Percentiles rank a stretch among this genome's conserved stretches.
Evolutionary conservation across 2,797 vertebrate genomes (phyloP).

Genomic region (Anguilla obscura): DNA sequence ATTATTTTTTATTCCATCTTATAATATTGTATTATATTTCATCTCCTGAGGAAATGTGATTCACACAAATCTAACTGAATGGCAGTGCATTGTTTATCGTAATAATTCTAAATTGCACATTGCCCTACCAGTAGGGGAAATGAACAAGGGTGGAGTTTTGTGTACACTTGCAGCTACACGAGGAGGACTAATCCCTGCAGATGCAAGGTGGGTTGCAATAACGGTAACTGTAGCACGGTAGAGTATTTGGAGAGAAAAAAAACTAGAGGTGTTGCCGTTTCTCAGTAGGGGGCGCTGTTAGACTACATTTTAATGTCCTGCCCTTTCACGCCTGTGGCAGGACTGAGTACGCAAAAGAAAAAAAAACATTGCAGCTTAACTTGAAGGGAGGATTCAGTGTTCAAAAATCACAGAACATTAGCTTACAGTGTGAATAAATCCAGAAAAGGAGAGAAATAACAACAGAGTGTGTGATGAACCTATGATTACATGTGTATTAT

Average conservation of each 20-base stretch:
- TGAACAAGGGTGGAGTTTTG: not conserved
- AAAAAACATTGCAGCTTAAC: not conserved
- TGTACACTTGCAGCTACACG: not conserved
- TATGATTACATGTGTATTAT: not conserved
- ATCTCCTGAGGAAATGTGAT: not conserved
- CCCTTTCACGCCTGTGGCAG: not conserved
- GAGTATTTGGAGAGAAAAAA: not conserved
- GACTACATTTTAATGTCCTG: slow-evolving; percentile 20
- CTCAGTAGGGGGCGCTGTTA: slow-evolving; percentile 32
- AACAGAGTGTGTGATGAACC: not conserved
- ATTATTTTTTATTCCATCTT: not conserved
- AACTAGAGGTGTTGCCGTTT: not conserved
- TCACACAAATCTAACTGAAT: not conserved
- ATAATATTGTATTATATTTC: not conserved
- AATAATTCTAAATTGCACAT: not conserved
- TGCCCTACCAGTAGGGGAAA: not conserved
- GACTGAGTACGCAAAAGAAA: not conserved
- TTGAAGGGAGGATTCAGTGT: not conserved
- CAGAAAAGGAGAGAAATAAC: not conserved
- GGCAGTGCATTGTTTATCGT: not conserved
- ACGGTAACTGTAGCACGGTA: not conserved
- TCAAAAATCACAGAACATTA: not conserved
- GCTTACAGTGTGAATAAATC: not conserved
- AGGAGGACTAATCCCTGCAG: not conserved
- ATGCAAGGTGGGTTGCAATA: not conserved